phyloP scores from a whole-genome alignment of 2,888 invertebrate species.

The Charanyca ferruginea region DNA sequence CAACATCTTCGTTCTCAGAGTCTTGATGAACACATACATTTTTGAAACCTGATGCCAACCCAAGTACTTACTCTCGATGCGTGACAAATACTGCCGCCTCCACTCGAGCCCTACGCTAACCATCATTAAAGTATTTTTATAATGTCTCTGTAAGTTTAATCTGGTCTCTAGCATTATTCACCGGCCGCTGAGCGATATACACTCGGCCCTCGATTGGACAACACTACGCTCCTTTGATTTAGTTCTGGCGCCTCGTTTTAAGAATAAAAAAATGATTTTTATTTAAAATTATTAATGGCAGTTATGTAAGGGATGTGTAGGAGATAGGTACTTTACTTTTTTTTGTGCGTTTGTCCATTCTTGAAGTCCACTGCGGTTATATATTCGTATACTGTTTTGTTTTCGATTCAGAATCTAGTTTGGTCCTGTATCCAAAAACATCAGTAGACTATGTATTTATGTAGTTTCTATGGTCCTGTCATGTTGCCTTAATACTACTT shows the following conservation, averaged over 20 bases:
- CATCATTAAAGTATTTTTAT: conserved; percentile 71
- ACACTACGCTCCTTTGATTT: conserved; percentile 55
- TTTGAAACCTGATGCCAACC: background rate
- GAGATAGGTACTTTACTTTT: conserved; percentile 4
- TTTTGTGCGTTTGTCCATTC: background rate
- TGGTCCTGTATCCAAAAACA: too few relatives aligned
- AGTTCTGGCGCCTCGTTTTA: conserved; percentile 49
- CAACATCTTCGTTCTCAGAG: background rate
- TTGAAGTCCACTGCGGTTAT: background rate
- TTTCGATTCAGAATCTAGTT: too few relatives aligned
- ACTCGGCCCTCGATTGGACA: conserved; percentile 48
- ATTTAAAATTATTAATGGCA: conserved; percentile 55
- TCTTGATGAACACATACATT: background rate
- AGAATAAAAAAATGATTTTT: conserved; percentile 51
- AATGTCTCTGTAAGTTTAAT: conserved; percentile 82
- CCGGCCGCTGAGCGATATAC: conserved; percentile 85
- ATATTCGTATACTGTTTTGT: background rate
- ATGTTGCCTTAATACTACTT: too few relatives aligned
- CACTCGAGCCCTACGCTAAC: conserved; percentile 65
- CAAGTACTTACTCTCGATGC: background rate
- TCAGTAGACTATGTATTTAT: too few relatives aligned
- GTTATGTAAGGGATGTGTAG: conserved; percentile 45
- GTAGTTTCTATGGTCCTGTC: too few relatives aligned
- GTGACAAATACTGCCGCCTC: conserved; percentile 58
- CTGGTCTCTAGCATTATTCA: conserved; percentile 82